Evolutionary conservation across 2,797 vertebrate genomes (phyloP).

Genomic region (Lepidocolaptes lacrymiger): DNA sequence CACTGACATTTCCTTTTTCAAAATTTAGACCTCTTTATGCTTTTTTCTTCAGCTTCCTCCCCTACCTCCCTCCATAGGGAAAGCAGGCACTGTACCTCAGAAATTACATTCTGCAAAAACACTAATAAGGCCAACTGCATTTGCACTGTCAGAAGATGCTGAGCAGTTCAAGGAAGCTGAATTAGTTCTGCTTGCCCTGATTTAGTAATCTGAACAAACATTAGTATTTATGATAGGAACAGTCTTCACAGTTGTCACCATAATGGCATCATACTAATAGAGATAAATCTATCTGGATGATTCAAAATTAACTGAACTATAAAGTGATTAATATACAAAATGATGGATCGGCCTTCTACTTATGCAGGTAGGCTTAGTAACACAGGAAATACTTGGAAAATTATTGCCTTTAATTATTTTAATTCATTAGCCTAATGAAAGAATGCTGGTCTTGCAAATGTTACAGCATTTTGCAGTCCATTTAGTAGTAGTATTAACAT

Average conservation of each 20-base stretch:
- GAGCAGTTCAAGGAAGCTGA: neutral
- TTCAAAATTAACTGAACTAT: neutral
- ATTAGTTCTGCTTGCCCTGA: neutral
- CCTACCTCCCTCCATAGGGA: neutral
- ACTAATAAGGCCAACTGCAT: neutral
- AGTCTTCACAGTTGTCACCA: neutral
- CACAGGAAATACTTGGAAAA: neutral
- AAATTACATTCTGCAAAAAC: neutral
- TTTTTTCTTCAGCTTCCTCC: neutral
- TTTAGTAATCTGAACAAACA: conserved; percentile 15
- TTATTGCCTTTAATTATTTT: neutral
- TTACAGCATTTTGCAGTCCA: neutral
- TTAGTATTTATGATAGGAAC: neutral
- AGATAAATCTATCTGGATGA: conserved; percentile 19
- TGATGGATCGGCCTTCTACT: neutral
- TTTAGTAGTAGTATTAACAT: neutral
- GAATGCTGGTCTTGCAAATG: neutral
- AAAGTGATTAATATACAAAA: neutral
- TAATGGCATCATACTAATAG: neutral
- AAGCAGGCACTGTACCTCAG: neutral
- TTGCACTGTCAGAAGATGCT: neutral
- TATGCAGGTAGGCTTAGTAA: neutral
- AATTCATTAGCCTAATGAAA: neutral
- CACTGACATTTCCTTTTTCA: neutral
- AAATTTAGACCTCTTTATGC: neutral